Conservation (phyloP, 2,797 vertebrate species). For the Diplodus sargus region DNA sequence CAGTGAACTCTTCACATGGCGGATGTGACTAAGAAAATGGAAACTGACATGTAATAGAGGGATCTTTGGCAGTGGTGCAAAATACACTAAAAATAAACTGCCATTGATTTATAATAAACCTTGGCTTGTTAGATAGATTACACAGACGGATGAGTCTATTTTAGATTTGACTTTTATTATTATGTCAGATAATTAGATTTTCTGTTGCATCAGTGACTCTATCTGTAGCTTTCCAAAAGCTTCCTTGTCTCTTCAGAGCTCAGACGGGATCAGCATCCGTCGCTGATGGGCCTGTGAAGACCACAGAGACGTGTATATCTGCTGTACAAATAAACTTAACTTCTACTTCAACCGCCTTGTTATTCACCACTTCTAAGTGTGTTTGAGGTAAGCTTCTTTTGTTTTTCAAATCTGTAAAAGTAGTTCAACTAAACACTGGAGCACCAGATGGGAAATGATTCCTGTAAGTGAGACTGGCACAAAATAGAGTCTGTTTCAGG, state of each 20-base stretch:
- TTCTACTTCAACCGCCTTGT: neutral
- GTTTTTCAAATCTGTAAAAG: neutral
- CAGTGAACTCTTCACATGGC: neutral
- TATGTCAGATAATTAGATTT: neutral
- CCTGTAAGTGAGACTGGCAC: too few relatives aligned
- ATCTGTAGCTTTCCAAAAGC: neutral
- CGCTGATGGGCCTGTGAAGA: neutral
- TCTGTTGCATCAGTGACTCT: neutral
- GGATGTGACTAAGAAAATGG: constrained; percentile 30
- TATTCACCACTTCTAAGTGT: neutral
- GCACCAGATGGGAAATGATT: constrained; percentile 13
- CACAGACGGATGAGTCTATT: neutral
- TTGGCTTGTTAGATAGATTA: neutral
- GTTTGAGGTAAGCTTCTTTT: neutral
- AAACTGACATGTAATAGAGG: neutral
- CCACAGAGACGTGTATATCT: neutral
- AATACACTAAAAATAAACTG: neutral
- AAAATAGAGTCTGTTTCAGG: too few relatives aligned
- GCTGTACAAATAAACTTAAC: neutral
- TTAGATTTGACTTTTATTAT: neutral
- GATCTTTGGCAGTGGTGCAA: neutral
- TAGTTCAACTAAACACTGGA: neutral
- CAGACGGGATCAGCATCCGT: neutral
- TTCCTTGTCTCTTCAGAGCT: neutral
- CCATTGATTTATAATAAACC: neutral